These are phyloP conservation scores for Nothobranchius kuhntae DNA, from an alignment of 2,113 vertebrate genomes.

Conservation along the genomic window DNA sequence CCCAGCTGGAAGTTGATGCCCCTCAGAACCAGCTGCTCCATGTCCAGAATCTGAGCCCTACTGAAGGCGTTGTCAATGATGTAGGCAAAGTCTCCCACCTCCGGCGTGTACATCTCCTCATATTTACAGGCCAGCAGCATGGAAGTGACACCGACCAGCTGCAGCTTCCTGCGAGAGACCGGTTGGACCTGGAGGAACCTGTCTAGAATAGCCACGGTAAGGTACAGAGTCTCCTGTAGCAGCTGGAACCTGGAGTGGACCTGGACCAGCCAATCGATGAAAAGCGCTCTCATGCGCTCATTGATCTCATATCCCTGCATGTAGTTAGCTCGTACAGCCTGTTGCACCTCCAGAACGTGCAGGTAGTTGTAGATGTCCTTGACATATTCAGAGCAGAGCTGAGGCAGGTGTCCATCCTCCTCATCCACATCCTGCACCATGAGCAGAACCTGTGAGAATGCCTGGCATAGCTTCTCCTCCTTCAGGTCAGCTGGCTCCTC, in stretches of 20 bases:
- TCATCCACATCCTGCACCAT: constrained; percentile 87
- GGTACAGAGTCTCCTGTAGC: constrained; percentile 93
- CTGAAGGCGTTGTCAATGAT: constrained; percentile 91
- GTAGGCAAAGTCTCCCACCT: constrained; percentile 90
- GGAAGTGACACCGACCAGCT: constrained; percentile 89
- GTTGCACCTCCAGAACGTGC: constrained; percentile 85
- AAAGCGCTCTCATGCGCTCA: constrained; percentile 87
- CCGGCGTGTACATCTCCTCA: constrained; percentile 89
- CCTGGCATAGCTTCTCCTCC: constrained; percentile 86
- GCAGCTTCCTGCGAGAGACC: constrained; percentile 86
- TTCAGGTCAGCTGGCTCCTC: constrained; percentile 73
- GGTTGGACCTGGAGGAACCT: constrained; percentile 87
- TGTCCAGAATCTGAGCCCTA: constrained; percentile 84
- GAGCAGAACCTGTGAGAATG: constrained; percentile 88
- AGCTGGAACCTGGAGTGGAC: constrained; percentile 92
- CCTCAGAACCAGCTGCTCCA: constrained; percentile 87
- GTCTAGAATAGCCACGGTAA: constrained; percentile 90
- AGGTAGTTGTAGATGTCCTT: constrained; percentile 94
- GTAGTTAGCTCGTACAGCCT: constrained; percentile 80
- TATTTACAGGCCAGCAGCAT: constrained; percentile 93
- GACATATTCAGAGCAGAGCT: constrained; percentile 90
- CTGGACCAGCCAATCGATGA: constrained; percentile 96
- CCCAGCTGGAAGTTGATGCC: constrained; percentile 87
- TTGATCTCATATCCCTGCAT: constrained; percentile 86
- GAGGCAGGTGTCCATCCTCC: constrained; percentile 83